Conservation (phyloP, 1,140 invertebrate species). For the Bombus ignitus region DNA sequence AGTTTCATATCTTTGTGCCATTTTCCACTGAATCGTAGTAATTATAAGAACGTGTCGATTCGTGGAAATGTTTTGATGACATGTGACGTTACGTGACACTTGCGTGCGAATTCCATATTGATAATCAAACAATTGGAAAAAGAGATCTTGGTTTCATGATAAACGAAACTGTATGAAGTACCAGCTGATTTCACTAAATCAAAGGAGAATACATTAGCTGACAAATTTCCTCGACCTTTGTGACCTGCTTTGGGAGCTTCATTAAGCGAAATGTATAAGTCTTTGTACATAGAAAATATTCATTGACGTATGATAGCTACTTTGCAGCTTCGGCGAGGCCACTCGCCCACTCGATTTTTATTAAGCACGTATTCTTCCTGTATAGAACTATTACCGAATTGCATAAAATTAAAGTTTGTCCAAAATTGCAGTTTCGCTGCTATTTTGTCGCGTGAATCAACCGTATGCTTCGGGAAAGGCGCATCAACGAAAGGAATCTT, state of each 20-base stretch:
- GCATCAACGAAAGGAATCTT: background rate
- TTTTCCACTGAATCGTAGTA: background rate
- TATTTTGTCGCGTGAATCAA: background rate
- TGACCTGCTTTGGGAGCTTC: background rate
- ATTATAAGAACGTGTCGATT: background rate
- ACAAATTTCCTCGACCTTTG: background rate
- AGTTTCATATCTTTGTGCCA: background rate
- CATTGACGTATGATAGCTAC: background rate
- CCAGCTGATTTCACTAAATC: background rate
- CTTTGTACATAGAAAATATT: constrained; percentile 1
- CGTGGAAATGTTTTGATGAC: background rate
- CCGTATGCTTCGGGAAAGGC: background rate
- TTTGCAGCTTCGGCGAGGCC: background rate
- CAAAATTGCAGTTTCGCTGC: no score
- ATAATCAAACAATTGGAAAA: background rate
- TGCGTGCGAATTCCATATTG: no score
- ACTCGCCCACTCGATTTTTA: background rate
- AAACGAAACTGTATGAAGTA: background rate
- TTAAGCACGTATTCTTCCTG: background rate
- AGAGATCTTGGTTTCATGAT: background rate
- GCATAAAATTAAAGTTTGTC: background rate
- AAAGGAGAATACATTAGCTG: background rate
- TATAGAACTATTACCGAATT: background rate
- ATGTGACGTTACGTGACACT: rapidly evolving
- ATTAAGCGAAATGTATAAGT: background rate